Evolutionary conservation across 2,797 vertebrate genomes (phyloP).

Genomic region (Oreonectes daqikongensis): DNA sequence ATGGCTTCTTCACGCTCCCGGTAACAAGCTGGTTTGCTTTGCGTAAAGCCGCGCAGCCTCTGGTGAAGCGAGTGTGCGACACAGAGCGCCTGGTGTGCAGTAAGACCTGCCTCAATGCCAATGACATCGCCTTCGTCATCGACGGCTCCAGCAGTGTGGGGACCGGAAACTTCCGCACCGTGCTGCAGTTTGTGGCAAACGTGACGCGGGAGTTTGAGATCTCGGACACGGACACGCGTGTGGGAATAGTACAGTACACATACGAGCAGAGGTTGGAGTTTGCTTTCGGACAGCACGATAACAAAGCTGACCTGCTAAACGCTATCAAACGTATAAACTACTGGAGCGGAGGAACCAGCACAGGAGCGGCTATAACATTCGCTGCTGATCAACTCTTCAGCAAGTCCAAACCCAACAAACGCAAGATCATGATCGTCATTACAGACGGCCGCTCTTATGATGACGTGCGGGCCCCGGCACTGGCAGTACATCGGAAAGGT

Average conservation of each 20-base stretch:
- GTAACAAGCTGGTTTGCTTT: conserved; percentile 93
- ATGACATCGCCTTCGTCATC: conserved; percentile 93
- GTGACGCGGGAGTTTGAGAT: conserved; percentile 95
- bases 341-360: conserved; percentile 98
- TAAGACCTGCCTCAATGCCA: conserved; percentile 96
- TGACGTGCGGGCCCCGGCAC: conserved; percentile 84
- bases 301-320: conserved; percentile 85
- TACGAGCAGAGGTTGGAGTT: conserved; percentile 97
- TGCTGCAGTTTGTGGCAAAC: conserved; percentile 96
- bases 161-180: conserved; percentile 91
- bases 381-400: conserved; percentile 92
- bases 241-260: conserved; percentile 95
- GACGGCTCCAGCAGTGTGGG: conserved; percentile 98
- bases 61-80: conserved; percentile 92
- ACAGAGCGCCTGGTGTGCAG: conserved; percentile 89
- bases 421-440: conserved; percentile 97
- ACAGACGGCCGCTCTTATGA: conserved; percentile 96
- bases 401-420: conserved; percentile 96
- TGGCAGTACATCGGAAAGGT: conserved; percentile 89
- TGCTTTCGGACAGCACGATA: conserved; percentile 85
- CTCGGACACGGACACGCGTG: conserved; percentile 91
- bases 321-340: conserved; percentile 93
- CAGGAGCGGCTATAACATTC: conserved; percentile 92
- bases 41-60: conserved; percentile 84
- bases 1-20: conserved; percentile 85